Conservation (phyloP, 2,888 invertebrate genomes). For the Eristalis pertinax region DNA sequence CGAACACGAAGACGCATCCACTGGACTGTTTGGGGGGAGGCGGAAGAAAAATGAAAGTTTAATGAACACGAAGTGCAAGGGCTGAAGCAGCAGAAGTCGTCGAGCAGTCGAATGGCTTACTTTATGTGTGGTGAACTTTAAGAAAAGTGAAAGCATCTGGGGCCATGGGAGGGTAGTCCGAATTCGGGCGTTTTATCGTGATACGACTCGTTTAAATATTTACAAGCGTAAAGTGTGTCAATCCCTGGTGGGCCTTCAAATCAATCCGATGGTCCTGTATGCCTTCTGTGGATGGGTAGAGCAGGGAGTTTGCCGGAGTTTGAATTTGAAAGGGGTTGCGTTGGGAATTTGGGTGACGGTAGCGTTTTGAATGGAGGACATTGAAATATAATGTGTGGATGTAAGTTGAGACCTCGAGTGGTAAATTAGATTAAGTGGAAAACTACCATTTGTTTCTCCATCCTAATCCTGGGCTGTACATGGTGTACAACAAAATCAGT, state of each 20-base stretch:
- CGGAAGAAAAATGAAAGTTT: slow-evolving; percentile 58
- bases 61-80: slow-evolving; percentile 65
- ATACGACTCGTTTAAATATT: slow-evolving; percentile 66
- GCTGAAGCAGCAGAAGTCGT: not conserved
- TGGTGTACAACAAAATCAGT: too few relatives aligned
- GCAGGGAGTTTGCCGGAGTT: not conserved
- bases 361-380: not conserved
- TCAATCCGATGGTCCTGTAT: not conserved
- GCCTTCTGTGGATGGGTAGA: not conserved
- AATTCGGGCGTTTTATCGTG: not conserved
- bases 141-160: slow-evolving; percentile 63
- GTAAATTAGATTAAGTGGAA: too few relatives aligned
- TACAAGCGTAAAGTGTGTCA: slow-evolving; percentile 43
- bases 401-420: too few relatives aligned
- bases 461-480: too few relatives aligned
- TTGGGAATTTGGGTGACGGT: not conserved
- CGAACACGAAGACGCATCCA: slow-evolving; percentile 42
- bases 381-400: too few relatives aligned
- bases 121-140: slow-evolving; percentile 43
- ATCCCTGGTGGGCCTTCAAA: slow-evolving; percentile 2
- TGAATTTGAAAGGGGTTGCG: not conserved
- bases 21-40: not conserved
- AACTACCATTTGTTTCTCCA: too few relatives aligned
- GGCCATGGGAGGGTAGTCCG: not conserved
- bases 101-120: not conserved